These are phyloP conservation scores for Trachelus tabidus DNA, from an alignment of 2,888 invertebrate species.

Conservation along the genomic window DNA sequence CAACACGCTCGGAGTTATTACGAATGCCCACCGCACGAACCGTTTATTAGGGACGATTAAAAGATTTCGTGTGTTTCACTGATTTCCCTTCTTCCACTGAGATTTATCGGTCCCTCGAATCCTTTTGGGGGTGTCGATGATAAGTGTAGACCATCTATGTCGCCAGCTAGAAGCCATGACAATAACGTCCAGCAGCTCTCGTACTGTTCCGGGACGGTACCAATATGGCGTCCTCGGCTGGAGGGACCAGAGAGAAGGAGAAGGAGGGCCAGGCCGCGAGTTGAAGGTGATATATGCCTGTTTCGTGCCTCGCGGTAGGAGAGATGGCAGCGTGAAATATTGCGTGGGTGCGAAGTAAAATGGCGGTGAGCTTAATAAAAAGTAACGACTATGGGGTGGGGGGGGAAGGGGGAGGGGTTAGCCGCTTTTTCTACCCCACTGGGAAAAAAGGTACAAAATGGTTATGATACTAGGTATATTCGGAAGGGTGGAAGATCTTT, in stretches of 20 bases:
- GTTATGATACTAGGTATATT: neutral
- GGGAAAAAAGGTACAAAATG: neutral
- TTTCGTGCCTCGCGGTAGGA: conserved; percentile 47
- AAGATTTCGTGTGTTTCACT: conserved; percentile 51
- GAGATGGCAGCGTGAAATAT: conserved; percentile 49
- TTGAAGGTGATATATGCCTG: conserved; percentile 58
- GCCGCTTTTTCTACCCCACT: neutral
- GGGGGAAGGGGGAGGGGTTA: neutral
- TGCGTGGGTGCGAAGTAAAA: conserved; percentile 62
- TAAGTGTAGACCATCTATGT: neutral
- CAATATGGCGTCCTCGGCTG: conserved; percentile 50
- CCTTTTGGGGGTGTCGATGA: neutral
- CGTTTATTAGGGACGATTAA: conserved; percentile 65
- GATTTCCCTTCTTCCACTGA: neutral
- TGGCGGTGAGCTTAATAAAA: conserved; percentile 52
- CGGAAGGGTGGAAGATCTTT: neutral
- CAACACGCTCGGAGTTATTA: conserved; percentile 43
- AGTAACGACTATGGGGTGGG: conserved; percentile 12
- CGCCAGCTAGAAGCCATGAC: neutral
- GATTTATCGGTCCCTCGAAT: neutral
- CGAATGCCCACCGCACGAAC: conserved; percentile 33
- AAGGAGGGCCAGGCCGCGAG: conserved; percentile 44
- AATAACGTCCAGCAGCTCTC: neutral
- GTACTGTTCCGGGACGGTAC: conserved; percentile 31
- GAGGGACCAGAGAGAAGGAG: conserved; percentile 18